Conservation (phyloP, 1,140 invertebrate species). For the Drosophila burlai region DNA sequence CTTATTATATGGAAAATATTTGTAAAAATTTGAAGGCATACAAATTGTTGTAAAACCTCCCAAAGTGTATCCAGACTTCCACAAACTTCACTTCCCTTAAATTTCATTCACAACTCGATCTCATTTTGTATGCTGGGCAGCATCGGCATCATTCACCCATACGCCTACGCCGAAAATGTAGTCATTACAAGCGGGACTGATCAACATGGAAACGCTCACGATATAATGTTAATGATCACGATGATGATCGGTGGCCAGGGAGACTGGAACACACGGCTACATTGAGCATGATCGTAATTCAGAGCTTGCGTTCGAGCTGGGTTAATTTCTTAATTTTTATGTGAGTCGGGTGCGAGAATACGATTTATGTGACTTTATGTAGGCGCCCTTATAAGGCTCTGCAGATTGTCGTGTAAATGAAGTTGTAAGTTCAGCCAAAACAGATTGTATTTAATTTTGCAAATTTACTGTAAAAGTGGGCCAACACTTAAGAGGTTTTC, state of each 20-base stretch:
- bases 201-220: conserved; percentile 30
- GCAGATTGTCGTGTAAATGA: conserved; percentile 47
- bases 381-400: conserved; percentile 61
- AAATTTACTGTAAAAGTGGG: conserved; percentile 21
- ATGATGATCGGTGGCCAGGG: conserved; percentile 29
- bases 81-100: not conserved
- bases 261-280: conserved; percentile 28
- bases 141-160: conserved; percentile 37
- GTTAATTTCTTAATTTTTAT: conserved; percentile 83
- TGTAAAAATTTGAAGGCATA: too few species aligned
- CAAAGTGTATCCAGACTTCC: conserved; percentile 13
- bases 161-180: conserved; percentile 72
- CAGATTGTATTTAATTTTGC: conserved; percentile 6
- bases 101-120: conserved; percentile 74
- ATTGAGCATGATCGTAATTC: conserved; percentile 55
- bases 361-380: conserved; percentile 75
- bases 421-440: conserved; percentile 54
- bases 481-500: not conserved
- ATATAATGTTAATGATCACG: conserved; percentile 19
- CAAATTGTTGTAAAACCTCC: rapidly evolving
- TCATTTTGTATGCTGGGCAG: conserved; percentile 77
- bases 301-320: conserved; percentile 47
- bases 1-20: not conserved
- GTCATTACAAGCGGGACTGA: conserved; percentile 64
- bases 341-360: conserved; percentile 55